Base-by-base conservation (phyloP, 2,113 vertebrate genomes). In the Terrapene triunguis region DNA sequence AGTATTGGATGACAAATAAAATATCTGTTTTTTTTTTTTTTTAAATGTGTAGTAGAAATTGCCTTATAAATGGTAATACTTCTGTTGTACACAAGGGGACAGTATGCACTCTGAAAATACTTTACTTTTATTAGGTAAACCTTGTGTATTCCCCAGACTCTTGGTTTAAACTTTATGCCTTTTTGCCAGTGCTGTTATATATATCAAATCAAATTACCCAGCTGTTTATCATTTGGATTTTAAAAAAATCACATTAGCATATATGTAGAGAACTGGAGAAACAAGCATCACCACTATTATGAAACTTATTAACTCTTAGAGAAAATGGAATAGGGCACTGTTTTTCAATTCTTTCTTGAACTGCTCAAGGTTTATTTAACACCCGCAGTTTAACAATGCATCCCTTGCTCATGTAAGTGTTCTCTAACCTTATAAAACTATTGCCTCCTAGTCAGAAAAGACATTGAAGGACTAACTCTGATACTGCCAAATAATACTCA, bases 41-140 rank as follows among this genome's bases (percentile, higher is more conserved):
- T 44, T 44, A 44, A 44, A 27, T 14, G 24, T 76, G 42, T 10
- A 47, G 11, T 78, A 85, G 82, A 50, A 8, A 72, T 55, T 32
- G 17, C 6, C 62, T 47, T 87, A 5, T 27, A 92, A 17, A 17
- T 3, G 25, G 87, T 80, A 96, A 90, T 97, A 84, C 51, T 0
- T 16, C 4, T 11, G 8, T 1, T 47, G 87, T 90, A 94, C 98
- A 80, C 97, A 74, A 8, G 98, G 97, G 98, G 98, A 97, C 98
- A 98, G 98, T 92, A 92, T 89, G 47, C 55, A 48, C 82, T 92
- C 94, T 5, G 88, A 47, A 51, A 95, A 96, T 79, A 44, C 2
- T 85, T 87, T 57, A 44, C 44, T 51, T n/a, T 80, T 86, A 2
- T 8, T n/a, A 50, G 47, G 47, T 7, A 1, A 51, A 42, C 8